These are phyloP conservation scores for Paedocypris micromegethes DNA, from an alignment of 2,797 vertebrate species.

Conservation along the genomic window DNA sequence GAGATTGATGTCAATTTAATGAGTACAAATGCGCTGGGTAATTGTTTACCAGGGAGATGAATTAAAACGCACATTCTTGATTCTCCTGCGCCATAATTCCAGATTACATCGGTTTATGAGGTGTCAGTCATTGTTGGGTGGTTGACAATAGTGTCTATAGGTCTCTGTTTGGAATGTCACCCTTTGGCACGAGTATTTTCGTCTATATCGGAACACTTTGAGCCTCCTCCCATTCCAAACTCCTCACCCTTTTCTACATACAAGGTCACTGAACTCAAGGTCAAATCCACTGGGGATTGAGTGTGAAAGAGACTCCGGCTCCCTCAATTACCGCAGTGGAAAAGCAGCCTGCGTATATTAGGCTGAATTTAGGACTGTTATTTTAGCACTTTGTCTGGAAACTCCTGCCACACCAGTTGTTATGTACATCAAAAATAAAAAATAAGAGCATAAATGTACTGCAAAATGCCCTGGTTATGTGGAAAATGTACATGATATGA, in stretches of 20 bases:
- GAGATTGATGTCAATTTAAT: constrained; percentile 50
- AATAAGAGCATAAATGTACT: background rate
- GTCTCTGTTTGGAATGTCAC: constrained; percentile 61
- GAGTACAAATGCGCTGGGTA: too few species aligned
- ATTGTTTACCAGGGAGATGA: too few species aligned
- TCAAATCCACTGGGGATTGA: constrained; percentile 61
- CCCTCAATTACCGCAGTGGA: constrained; percentile 44
- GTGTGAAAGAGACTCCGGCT: constrained; percentile 52
- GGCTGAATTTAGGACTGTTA: constrained; percentile 41
- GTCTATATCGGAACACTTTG: constrained; percentile 73
- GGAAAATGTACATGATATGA: too few species aligned
- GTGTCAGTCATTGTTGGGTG: background rate
- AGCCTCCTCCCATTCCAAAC: constrained; percentile 46
- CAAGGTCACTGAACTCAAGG: constrained; percentile 61
- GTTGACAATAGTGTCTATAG: constrained; percentile 50
- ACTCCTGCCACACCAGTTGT: constrained; percentile 29
- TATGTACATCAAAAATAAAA: constrained; percentile 14
- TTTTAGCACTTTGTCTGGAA: constrained; percentile 41
- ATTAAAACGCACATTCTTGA: too few species aligned
- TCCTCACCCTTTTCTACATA: constrained; percentile 50
- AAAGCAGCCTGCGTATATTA: constrained; percentile 35
- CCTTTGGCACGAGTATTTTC: constrained; percentile 61
- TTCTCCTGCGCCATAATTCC: too few species aligned
- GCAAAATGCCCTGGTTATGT: too few species aligned
- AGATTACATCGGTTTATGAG: too few species aligned